Evolutionary conservation across 2,113 vertebrate species (phyloP).

Genomic region (Chloroceryle aenea): DNA sequence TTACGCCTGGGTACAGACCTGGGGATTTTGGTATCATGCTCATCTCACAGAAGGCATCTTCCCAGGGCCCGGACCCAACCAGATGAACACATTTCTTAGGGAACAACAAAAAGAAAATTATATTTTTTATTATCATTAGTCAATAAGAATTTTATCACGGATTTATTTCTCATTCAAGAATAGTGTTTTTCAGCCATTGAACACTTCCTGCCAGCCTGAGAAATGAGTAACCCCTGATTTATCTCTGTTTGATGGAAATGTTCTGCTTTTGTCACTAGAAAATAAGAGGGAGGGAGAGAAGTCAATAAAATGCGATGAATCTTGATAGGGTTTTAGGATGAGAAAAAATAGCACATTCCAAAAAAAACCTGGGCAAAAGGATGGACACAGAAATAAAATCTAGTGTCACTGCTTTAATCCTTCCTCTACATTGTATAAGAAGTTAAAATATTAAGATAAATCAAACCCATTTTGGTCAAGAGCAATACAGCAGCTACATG

Average conservation of each 20-base stretch:
- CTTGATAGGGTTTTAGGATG: background rate
- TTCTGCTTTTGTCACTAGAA: background rate
- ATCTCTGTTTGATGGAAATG: background rate
- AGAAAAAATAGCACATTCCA: background rate
- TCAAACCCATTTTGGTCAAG: background rate
- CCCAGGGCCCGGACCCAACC: fast-evolving
- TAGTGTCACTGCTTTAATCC: background rate
- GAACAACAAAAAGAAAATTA: too few relatives aligned
- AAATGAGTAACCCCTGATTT: background rate
- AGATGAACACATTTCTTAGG: background rate
- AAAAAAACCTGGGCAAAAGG: background rate
- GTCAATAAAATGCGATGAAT: background rate
- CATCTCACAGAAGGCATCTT: background rate
- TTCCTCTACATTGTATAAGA: background rate
- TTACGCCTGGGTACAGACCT: background rate
- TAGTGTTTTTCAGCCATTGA: background rate
- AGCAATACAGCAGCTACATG: background rate
- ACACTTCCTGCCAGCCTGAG: background rate
- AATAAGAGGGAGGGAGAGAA: background rate
- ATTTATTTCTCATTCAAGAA: background rate
- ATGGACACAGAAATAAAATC: background rate
- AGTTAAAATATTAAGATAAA: background rate
- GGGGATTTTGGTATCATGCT: background rate
- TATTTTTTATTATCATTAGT: background rate
- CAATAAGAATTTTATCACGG: background rate